These are phyloP conservation scores for Diabrotica virgifera DNA, from an alignment of 1,140 invertebrate species.

Conservation along the genomic window DNA sequence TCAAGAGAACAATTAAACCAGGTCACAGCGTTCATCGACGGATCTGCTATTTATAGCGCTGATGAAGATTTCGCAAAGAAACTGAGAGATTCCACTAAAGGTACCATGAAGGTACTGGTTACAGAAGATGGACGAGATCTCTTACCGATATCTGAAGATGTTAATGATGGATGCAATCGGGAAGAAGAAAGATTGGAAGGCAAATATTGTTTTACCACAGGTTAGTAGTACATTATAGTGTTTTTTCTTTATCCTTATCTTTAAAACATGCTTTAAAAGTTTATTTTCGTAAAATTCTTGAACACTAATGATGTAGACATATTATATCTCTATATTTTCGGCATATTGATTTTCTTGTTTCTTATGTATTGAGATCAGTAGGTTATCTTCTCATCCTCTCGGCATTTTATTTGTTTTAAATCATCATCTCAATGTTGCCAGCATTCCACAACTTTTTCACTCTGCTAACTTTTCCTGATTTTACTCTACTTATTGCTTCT, in stretches of 20 bases:
- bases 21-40: slow-evolving; percentile 88
- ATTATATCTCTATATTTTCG: too few species aligned
- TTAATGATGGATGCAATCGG: slow-evolving; percentile 72
- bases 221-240: slow-evolving; percentile 39
- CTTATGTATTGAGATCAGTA: too few species aligned
- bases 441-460: too few species aligned
- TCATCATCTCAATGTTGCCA: too few species aligned
- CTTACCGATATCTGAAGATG: slow-evolving; percentile 67
- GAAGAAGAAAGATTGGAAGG: slow-evolving; percentile 62
- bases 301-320: too few species aligned
- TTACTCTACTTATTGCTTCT: too few species aligned
- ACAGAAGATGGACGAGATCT: slow-evolving; percentile 63
- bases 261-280: too few species aligned
- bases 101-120: slow-evolving; percentile 62
- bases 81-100: slow-evolving; percentile 58
- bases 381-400: too few species aligned
- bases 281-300: too few species aligned
- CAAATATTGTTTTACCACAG: slow-evolving; percentile 74
- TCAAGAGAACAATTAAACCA: slow-evolving; percentile 88
- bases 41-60: slow-evolving; percentile 79
- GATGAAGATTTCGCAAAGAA: slow-evolving; percentile 52
- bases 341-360: too few species aligned
- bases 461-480: too few species aligned
- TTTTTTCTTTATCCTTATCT: slow-evolving; percentile 4
- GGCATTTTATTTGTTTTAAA: too few species aligned